A percentile compares a stretch with the other conserved stretches of the same genome.
Conservation (phyloP, 2,113 vertebrate genomes). For the Uropsilus gracilis region DNA sequence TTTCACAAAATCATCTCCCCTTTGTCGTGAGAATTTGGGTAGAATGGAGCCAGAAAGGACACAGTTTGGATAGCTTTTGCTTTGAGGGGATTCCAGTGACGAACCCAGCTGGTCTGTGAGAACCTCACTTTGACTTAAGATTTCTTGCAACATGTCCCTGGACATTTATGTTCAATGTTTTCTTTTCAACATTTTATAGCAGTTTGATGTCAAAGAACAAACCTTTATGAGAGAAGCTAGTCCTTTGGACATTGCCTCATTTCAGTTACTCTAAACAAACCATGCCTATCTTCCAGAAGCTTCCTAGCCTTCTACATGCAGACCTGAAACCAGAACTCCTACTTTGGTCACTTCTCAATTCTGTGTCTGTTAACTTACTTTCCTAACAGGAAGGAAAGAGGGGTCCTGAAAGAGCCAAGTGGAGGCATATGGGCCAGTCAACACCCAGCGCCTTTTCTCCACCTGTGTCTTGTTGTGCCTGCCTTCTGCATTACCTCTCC, state of each 20-base stretch:
- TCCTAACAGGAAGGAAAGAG: neutral
- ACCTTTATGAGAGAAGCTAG: neutral
- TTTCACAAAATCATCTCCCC: neutral
- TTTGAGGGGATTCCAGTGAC: neutral
- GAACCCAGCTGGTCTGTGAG: neutral
- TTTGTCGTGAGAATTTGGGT: neutral
- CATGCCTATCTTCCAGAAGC: neutral
- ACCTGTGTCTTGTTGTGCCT: neutral
- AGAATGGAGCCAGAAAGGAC: neutral
- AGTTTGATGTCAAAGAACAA: neutral
- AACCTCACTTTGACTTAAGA: neutral
- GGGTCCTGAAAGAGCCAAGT: neutral
- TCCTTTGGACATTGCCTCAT: neutral
- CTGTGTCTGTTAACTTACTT: neutral
- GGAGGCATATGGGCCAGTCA: accelerated
- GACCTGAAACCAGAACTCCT: neutral
- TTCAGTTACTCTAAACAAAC: neutral
- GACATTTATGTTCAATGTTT: neutral
- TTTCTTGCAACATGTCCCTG: neutral
- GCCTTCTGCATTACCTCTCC: neutral
- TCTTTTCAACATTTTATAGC: neutral
- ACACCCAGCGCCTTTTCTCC: neutral
- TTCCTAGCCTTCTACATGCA: neutral
- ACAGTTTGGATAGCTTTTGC: neutral
- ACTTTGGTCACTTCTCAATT: neutral